Evolutionary conservation across 2,888 invertebrate species (phyloP), one percentile per base, ranked within the genome.

Genomic region (Philereme vetulata): DNA sequence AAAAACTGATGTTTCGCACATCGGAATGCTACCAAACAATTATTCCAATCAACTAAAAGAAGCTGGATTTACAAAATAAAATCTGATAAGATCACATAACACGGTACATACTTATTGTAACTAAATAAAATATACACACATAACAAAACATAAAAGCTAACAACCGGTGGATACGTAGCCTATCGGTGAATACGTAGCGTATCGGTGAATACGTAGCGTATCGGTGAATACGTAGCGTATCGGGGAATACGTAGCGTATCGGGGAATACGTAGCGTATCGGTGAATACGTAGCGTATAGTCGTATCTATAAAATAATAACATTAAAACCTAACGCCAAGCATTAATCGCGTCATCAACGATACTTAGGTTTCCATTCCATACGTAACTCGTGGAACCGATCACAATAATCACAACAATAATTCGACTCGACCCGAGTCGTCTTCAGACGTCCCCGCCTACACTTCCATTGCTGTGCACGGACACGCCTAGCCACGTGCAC

Each of bases 381-480:
- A 47, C 47, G 10, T 32, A 45, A 44, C 55, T 53, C 51, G 38
- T 10, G 56, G 62, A 62, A 61, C 56, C 46, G 52, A 66, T 64
- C 63, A 69, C 64, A 66, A 65, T 61, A 67, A 70, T 70, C 67
- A 70, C 69, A 67, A 69, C 66, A 62, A 58, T 69, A 40, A 57
- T 58, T 68, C 59, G 59, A 64, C 66, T 57, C 60, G 53, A 60
- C 32, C 43, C 34, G 36, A 11, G 51, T 10, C 46, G 51, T 10
- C 40, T 47, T 9, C 11, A 40, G 32, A 53, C 38, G 32, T 40
- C 21, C 11, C n/a, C 10, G 10, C 4, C 6, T 35, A 46, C 34
- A 38, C 1, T 21, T 21, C 21, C 21, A 21, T 21, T 21, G 21
- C 21, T 21, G 21, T 21, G 21, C 21, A 21, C 21, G 21, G 21